These are phyloP conservation scores for Gallinago nigripennis DNA, from an alignment of 2,797 vertebrate species.

Conservation along the genomic window DNA sequence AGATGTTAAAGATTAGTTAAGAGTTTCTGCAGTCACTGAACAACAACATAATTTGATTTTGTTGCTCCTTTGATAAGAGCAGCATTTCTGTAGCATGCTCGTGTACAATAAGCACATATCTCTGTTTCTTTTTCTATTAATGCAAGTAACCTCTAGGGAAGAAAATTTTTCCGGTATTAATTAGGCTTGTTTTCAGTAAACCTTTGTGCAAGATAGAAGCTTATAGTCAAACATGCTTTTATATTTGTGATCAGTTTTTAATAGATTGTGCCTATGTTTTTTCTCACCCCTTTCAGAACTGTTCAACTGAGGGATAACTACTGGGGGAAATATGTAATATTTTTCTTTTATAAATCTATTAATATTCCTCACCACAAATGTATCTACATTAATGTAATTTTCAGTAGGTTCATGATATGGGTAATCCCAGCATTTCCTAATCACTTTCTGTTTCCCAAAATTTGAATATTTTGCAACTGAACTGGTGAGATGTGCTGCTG, in stretches of 20 bases:
- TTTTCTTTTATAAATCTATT: background rate
- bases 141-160: background rate
- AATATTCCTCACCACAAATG: background rate
- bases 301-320: background rate
- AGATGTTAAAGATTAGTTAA: conserved; percentile 4
- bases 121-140: background rate
- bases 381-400: background rate
- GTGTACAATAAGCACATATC: background rate
- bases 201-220: background rate
- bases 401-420: background rate
- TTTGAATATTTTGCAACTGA: background rate
- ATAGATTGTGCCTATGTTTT: background rate
- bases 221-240: background rate
- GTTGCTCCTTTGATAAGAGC: background rate
- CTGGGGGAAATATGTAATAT: background rate
- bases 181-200: background rate
- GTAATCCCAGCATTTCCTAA: background rate
- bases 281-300: background rate
- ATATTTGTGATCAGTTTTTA: background rate
- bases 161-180: background rate
- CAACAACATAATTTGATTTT: background rate
- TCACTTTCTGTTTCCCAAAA: background rate
- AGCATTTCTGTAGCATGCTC: background rate
- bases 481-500: background rate
- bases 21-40: background rate